A percentile compares a stretch with the other conserved stretches of the same genome.
These are phyloP conservation scores for Abrostola triplasia DNA, from an alignment of 2,888 invertebrate genomes.

Conservation along the genomic window DNA sequence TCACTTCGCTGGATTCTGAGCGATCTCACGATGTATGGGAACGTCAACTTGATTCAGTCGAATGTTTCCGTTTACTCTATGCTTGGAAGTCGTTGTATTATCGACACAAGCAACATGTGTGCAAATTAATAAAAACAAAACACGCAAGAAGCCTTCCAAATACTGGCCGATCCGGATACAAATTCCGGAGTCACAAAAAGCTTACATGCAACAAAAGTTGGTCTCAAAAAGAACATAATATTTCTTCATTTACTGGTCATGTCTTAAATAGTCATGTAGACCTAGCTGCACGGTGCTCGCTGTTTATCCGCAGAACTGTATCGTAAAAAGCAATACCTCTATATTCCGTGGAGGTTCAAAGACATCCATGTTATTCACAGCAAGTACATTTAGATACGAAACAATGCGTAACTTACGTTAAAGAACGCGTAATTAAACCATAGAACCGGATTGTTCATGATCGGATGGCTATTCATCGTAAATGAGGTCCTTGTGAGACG, in stretches of 20 bases:
- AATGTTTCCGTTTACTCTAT: slow-evolving; percentile 57
- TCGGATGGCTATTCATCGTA: slow-evolving; percentile 74
- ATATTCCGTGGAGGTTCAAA: slow-evolving; percentile 49
- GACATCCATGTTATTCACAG: slow-evolving; percentile 55
- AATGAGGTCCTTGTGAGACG: slow-evolving; percentile 77
- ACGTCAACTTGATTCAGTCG: slow-evolving; percentile 58
- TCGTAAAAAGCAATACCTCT: slow-evolving; percentile 49
- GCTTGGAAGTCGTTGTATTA: slow-evolving; percentile 41
- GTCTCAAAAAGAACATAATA: slow-evolving; percentile 6
- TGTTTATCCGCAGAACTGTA: slow-evolving; percentile 18
- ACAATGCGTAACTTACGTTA: slow-evolving; percentile 67
- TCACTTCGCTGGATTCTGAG: slow-evolving; percentile 65
- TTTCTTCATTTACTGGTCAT: slow-evolving; percentile 14
- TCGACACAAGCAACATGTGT: slow-evolving; percentile 22
- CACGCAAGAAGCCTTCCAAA: slow-evolving; percentile 9
- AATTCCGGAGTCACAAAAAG: slow-evolving; percentile 10
- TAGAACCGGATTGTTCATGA: slow-evolving; percentile 69
- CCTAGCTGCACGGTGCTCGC: slow-evolving; percentile 11
- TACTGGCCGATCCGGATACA: slow-evolving; percentile 5
- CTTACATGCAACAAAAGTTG: slow-evolving; percentile 11
- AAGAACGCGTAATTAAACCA: slow-evolving; percentile 77
- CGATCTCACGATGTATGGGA: slow-evolving; percentile 72
- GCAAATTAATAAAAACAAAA: slow-evolving; percentile 14
- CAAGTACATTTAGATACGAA: slow-evolving; percentile 63
- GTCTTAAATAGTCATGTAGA: slow-evolving; percentile 18